Base-by-base conservation (phyloP, 2,797 vertebrate species). In the Clangula hyemalis region DNA sequence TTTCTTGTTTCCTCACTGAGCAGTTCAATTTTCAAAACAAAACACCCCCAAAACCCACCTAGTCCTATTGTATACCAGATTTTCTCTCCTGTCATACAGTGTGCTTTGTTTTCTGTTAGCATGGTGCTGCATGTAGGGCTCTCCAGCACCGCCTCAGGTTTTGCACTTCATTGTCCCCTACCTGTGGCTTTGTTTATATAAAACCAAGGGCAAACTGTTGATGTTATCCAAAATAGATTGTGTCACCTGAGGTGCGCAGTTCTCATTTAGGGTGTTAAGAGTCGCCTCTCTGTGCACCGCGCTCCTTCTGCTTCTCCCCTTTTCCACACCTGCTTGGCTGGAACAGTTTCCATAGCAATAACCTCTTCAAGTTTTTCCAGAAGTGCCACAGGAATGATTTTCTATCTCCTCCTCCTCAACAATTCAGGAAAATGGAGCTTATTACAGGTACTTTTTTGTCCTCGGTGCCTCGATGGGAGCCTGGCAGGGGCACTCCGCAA, bases 321-420 rank as follows among this genome's bases (percentile, higher is more conserved):
- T 91, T 91, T 95, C 94, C 11, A 7, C 80, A 95, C 92, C 95
- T 96, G 96, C 94, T 92, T 92, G 78, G 69, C 87, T 94, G 95
- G 95, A 97, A 90, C 95, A 73, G 98, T 98, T 98, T 97, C 98
- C 97, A 98, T 98, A 97, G 98, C 93, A 96, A 98, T 98, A 97
- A 97, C 97, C 97, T 98, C 97, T 98, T 96, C 93, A 98, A 97
- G 96, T 97, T 98, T 98, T 98, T 98, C 97, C 97, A 98, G 96
- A 97, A 97, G 95, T 96, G 96, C 94, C 98, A 95, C 90, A 95
- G 92, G 96, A 97, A 97, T 97, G 96, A 98, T 98, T 97, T 97
- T 97, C 96, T 94, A 71, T 97, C 96, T 97, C 94, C 93, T 97
- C 96, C 96, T 97, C 96, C 90, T 84, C 97, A 94, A 95, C 97